Conservation (phyloP, 2,113 vertebrate species). For the Chionodraco myersi region DNA sequence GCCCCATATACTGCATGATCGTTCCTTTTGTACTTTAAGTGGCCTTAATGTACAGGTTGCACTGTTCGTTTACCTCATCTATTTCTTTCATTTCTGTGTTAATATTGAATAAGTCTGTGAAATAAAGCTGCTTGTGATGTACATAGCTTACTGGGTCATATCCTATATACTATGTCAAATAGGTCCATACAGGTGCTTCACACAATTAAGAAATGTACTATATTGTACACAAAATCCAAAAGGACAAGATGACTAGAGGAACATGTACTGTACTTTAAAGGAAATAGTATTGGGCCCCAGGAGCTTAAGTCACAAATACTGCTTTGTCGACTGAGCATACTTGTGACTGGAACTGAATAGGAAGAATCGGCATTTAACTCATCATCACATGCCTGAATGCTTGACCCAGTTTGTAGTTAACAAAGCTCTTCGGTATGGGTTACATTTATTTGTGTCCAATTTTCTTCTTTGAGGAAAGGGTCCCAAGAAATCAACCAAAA, state of each 20-base stretch:
- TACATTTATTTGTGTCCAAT: not conserved
- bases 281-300: not conserved
- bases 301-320: not conserved
- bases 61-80: not conserved
- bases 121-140: not conserved
- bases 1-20: not conserved
- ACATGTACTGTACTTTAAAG: not conserved
- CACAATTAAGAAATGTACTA: not conserved
- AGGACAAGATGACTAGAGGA: not conserved
- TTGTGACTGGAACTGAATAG: not conserved
- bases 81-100: conserved; percentile 2
- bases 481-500: not conserved
- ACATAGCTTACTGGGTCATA: not conserved
- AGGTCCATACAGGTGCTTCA: no score
- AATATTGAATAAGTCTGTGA: not conserved
- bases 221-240: not conserved
- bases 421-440: not conserved
- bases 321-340: not conserved
- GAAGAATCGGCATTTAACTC: not conserved
- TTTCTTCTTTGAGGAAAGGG: not conserved
- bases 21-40: not conserved
- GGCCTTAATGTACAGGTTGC: not conserved
- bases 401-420: not conserved
- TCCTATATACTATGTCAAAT: not conserved
- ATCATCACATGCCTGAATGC: not conserved